A percentile compares a stretch with the other conserved stretches of the same genome.
phyloP scores from a whole-genome alignment of 2,797 vertebrate genomes.

The Erpetoichthys calabaricus region DNA sequence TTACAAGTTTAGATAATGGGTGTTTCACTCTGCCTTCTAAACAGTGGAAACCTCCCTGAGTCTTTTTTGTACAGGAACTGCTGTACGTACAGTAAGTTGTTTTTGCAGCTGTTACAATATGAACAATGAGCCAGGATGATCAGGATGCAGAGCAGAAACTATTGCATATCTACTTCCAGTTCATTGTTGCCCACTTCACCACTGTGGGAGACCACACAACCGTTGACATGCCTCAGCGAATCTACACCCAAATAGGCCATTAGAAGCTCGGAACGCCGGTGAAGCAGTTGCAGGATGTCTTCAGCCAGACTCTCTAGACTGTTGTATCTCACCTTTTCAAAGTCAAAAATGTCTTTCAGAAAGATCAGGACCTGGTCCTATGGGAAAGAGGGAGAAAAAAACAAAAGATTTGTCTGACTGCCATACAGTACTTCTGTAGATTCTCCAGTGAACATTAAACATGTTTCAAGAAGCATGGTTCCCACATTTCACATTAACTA shows the following conservation, averaged over 20 bases:
- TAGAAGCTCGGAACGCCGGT: conserved; percentile 67
- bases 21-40: too few species aligned
- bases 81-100: neutral
- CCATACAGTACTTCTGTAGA: neutral
- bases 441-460: neutral
- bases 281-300: conserved; percentile 69
- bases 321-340: conserved; percentile 83
- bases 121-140: neutral
- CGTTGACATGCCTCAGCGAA: conserved; percentile 27
- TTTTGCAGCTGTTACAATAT: neutral
- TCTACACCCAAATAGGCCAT: conserved; percentile 64
- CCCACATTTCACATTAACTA: too few species aligned
- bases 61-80: conserved; percentile 1
- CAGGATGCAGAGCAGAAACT: conserved; percentile 9
- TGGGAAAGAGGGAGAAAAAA: neutral
- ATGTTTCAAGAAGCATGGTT: neutral
- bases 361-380: conserved; percentile 88
- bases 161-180: conserved; percentile 54
- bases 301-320: conserved; percentile 68
- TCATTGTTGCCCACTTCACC: conserved; percentile 36
- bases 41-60: conserved; percentile 12
- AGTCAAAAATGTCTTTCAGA: conserved; percentile 90
- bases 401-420: neutral
- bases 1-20: too few species aligned
- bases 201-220: conserved; percentile 31